Percentiles rank a stretch among this genome's conserved stretches.
Evolutionary conservation across 2,113 vertebrate genomes (phyloP).

Genomic region (Falcunculus frontatus): DNA sequence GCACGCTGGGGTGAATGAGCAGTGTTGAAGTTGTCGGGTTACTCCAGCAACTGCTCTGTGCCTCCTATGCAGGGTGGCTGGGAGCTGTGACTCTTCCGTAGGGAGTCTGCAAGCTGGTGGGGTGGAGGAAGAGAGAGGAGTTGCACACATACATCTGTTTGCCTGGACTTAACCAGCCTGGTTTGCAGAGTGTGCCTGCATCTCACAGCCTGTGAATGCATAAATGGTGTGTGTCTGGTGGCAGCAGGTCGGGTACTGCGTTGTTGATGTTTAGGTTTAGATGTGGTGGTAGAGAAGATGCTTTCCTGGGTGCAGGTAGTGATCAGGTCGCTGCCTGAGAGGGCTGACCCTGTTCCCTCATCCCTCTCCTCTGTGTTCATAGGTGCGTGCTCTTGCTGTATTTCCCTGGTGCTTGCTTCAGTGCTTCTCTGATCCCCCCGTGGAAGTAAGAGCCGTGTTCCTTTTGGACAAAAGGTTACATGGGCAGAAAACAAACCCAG

Average conservation of each 20-base stretch:
- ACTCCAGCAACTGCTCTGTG: not conserved
- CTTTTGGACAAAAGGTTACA: not conserved
- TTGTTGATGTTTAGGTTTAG: not conserved
- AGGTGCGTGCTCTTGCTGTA: fast-evolving
- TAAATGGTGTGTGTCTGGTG: not conserved
- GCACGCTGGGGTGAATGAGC: not conserved
- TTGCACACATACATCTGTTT: fast-evolving
- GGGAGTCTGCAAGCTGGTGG: fast-evolving
- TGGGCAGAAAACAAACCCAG: not conserved
- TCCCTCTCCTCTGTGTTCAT: not conserved
- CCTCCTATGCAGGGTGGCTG: not conserved
- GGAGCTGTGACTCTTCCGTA: not conserved
- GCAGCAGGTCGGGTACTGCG: fast-evolving
- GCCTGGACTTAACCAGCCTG: not conserved
- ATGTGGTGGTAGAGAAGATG: not conserved
- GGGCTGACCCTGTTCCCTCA: not conserved
- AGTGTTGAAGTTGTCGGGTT: not conserved
- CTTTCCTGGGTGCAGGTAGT: not conserved
- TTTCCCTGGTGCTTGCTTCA: not conserved
- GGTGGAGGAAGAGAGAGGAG: not conserved
- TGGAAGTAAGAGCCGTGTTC: not conserved
- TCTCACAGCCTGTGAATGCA: not conserved
- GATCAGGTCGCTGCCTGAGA: not conserved
- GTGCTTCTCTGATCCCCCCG: not conserved
- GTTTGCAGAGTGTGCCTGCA: not conserved